Evolutionary conservation across 2,797 vertebrate genomes (phyloP), one percentile per base, ranked within the genome.

Genomic region (Gephyroberyx darwinii): DNA sequence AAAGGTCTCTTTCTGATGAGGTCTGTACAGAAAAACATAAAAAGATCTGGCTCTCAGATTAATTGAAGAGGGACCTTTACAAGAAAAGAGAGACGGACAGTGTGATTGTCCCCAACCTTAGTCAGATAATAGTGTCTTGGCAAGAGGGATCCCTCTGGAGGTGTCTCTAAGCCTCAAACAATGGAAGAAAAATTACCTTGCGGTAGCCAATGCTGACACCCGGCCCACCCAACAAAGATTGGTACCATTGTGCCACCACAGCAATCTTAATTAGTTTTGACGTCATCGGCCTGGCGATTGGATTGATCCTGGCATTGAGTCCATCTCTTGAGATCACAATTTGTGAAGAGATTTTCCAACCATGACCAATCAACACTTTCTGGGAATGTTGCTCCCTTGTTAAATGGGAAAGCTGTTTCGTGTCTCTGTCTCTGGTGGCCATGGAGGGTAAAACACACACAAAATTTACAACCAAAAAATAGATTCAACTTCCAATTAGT

Each of bases 241-340:
- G 88, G 64, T 75, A 80, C 87, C 74, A 89, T 90, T 92, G 90
- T 90, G 84, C 77, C 80, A 70, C 62, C 59, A 60, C 33, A 67
- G 76, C 86, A 86, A 86, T 91, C 91, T 91, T 93, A 93, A 93
- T 93, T 92, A 90, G 90, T 86, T 93, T 90, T 90, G 88, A 90
- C 84, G 85, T 90, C 86, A 88, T 81, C 55, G 65, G 74, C 70
- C 83, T 54, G 84, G 61, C 41, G 58, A 78, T 87, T 82, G 81
- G 84, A 89, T 91, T 88, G 88, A 91, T 88, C 78, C 52, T 9
- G 60, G 66, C 33, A 71, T 57, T 51, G 64, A 67, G 71, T 86
- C 83, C 72, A 85, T 88, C 90, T 75, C 80, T 45, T 1, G 78
- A 85, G 86, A 91, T 86, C 82, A 55, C 85, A 82, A 85, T 91